Conservation (phyloP, 2,113 vertebrate genomes). For the Pavo muticus region DNA sequence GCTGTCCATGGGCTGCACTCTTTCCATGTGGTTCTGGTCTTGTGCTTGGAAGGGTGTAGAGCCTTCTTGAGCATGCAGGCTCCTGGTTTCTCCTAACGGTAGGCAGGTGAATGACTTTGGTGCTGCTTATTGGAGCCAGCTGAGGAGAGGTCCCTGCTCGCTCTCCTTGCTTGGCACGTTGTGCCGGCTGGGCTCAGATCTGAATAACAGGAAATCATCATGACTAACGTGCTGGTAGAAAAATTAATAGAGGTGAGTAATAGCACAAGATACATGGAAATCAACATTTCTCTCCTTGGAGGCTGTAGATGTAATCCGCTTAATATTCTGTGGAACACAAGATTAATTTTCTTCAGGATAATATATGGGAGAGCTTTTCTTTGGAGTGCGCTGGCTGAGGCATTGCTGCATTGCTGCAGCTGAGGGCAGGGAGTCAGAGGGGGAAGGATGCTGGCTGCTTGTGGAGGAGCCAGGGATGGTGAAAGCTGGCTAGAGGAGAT, state of each 20-base stretch:
- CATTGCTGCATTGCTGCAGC: background rate
- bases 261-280: constrained; percentile 36
- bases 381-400: constrained; percentile 25
- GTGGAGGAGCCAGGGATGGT: background rate
- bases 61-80: constrained; percentile 4
- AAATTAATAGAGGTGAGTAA: constrained; percentile 53
- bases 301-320: constrained; percentile 59
- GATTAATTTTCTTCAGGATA: constrained; percentile 59
- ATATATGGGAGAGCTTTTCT: constrained; percentile 29
- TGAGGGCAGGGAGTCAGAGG: background rate
- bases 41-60: background rate
- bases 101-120: constrained; percentile 5
- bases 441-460: constrained; percentile 8
- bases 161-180: background rate
- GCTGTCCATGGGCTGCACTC: constrained; percentile 30
- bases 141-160: background rate
- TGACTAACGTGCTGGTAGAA: background rate
- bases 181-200: background rate
- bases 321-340: constrained; percentile 62
- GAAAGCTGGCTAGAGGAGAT: background rate
- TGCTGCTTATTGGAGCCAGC: background rate
- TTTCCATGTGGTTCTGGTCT: constrained; percentile 26
- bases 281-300: constrained; percentile 51
- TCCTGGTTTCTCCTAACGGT: background rate
- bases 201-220: background rate